Evolutionary conservation across 2,888 invertebrate genomes (phyloP).

Genomic region (Crossocerus cetratus): DNA sequence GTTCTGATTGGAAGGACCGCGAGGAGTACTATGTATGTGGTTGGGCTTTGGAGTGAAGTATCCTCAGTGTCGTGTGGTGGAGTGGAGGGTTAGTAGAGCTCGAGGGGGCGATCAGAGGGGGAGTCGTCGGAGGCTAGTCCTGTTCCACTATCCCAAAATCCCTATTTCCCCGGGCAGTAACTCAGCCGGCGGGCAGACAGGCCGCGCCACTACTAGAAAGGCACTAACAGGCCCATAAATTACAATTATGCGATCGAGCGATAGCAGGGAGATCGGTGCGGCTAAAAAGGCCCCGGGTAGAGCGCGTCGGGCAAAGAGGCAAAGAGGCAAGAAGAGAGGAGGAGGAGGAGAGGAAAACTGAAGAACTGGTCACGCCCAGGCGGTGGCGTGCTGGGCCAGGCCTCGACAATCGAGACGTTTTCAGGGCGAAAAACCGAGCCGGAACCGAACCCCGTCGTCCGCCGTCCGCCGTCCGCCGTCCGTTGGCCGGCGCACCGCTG

Average conservation of each 20-base stretch:
- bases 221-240: neutral
- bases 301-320: constrained; percentile 11
- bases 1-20: too few species aligned
- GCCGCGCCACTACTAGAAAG: neutral
- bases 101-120: too few species aligned
- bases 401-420: constrained; percentile 66
- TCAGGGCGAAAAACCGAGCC: constrained; percentile 71
- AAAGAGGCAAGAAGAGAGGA: constrained; percentile 15
- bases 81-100: too few species aligned
- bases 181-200: neutral
- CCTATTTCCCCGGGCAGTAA: neutral
- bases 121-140: too few species aligned
- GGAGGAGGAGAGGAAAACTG: constrained; percentile 39
- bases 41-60: too few species aligned
- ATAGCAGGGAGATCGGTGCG: constrained; percentile 1
- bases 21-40: too few species aligned
- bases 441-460: constrained; percentile 62
- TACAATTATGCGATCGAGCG: constrained; percentile 1
- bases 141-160: neutral
- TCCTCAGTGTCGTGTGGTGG: too few species aligned
- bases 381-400: constrained; percentile 45
- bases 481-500: too few species aligned
- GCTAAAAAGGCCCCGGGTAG: neutral
- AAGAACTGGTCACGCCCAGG: constrained; percentile 60
- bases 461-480: too few species aligned